Conservation (phyloP, 2,113 vertebrate genomes). For the Eclectus roratus region DNA sequence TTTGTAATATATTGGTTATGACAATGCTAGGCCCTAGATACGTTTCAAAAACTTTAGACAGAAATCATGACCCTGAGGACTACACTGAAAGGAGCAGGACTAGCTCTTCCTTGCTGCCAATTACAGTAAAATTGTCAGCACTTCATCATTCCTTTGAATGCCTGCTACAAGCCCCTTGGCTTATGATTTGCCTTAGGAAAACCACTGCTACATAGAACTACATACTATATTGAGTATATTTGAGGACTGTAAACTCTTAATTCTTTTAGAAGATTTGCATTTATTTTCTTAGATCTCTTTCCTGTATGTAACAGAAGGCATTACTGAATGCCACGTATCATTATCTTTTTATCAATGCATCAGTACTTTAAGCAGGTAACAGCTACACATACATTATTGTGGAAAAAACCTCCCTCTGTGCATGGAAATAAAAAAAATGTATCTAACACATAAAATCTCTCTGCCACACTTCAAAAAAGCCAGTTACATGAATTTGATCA, state of each 20-base stretch:
- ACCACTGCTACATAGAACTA: not conserved
- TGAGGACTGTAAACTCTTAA: not conserved
- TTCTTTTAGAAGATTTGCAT: not conserved
- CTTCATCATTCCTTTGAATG: not conserved
- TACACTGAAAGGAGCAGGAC: not conserved
- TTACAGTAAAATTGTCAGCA: not conserved
- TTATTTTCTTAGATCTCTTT: not conserved
- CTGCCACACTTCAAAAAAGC: not conserved
- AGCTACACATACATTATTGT: not conserved
- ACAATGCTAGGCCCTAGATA: not conserved
- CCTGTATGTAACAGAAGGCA: not conserved
- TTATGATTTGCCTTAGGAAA: not conserved
- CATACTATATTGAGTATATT: not conserved
- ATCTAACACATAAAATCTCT: not conserved
- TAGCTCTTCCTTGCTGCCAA: not conserved
- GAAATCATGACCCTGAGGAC: not conserved
- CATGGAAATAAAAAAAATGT: not conserved
- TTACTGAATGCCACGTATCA: not conserved
- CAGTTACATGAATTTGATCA: not conserved
- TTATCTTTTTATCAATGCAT: not conserved
- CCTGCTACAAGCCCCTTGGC: not conserved
- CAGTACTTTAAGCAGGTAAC: not conserved
- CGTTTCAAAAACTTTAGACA: not conserved
- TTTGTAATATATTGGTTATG: not conserved
- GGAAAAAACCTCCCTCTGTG: not conserved